Conservation (phyloP, 2,113 vertebrate genomes). For the Saguinus midas region DNA sequence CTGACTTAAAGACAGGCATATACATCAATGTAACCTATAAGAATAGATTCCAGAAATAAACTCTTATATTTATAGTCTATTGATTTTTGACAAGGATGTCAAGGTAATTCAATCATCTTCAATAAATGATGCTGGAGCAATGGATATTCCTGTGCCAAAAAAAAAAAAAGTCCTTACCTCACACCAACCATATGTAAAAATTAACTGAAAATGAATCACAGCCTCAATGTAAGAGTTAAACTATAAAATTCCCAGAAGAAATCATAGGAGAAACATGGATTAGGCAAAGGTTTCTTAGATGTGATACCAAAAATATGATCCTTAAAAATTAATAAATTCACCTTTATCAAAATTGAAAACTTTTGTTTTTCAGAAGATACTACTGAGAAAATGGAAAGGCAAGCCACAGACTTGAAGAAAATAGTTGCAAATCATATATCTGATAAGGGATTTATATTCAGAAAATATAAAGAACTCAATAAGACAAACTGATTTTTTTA, state of each 20-base stretch:
- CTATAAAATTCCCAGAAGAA: neutral
- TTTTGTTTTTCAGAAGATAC: neutral
- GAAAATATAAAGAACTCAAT: neutral
- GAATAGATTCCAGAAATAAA: conserved; percentile 22
- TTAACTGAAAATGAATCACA: neutral
- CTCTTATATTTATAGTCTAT: neutral
- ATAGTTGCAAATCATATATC: neutral
- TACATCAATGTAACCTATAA: neutral
- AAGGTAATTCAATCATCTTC: neutral
- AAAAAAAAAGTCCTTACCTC: neutral
- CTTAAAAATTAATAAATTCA: conserved; percentile 2
- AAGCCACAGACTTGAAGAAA: neutral
- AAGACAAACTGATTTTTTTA: neutral
- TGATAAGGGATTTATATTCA: neutral
- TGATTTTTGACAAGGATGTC: neutral
- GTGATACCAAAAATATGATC: neutral
- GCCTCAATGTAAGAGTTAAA: neutral
- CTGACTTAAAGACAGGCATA: neutral
- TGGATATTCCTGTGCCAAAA: neutral
- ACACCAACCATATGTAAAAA: conserved; percentile 2
- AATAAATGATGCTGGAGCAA: neutral
- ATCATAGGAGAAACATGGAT: neutral
- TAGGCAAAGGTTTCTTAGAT: conserved; percentile 21
- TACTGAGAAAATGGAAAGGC: neutral
- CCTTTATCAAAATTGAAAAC: conserved; percentile 8